These are phyloP conservation scores for Pipistrellus nathusii DNA, from an alignment of 2,797 vertebrate genomes.

Conservation along the genomic window DNA sequence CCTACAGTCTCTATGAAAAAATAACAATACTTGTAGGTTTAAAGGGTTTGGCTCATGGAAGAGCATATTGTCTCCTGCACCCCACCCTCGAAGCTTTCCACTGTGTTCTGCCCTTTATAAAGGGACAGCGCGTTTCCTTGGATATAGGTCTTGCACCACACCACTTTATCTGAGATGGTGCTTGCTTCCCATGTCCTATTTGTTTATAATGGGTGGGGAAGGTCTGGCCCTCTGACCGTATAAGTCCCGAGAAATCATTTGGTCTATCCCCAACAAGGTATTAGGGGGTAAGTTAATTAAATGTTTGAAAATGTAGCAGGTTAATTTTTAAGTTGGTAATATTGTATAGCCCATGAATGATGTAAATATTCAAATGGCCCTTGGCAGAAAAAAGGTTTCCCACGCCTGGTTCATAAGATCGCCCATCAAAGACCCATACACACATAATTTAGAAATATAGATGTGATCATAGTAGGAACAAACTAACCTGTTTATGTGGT, in stretches of 20 bases:
- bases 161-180: background rate
- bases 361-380: too few relatives aligned
- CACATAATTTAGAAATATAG: constrained; percentile 41
- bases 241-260: too few relatives aligned
- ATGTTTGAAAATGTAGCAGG: too few relatives aligned
- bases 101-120: background rate
- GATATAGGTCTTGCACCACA: background rate
- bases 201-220: background rate
- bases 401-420: background rate
- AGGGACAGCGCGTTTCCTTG: background rate
- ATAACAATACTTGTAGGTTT: background rate
- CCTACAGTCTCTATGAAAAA: background rate
- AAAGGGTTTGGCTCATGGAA: background rate
- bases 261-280: too few relatives aligned
- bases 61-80: background rate
- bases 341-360: too few relatives aligned
- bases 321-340: too few relatives aligned
- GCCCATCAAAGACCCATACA: background rate
- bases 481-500: background rate
- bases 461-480: background rate
- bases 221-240: too few relatives aligned
- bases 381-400: too few relatives aligned
- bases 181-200: background rate
- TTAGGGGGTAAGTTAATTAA: too few relatives aligned
- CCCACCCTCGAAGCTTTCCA: background rate